Percentiles rank a stretch among this genome's conserved stretches.
phyloP scores from a whole-genome alignment of 2,113 vertebrate species.

The Lepus europaeus region DNA sequence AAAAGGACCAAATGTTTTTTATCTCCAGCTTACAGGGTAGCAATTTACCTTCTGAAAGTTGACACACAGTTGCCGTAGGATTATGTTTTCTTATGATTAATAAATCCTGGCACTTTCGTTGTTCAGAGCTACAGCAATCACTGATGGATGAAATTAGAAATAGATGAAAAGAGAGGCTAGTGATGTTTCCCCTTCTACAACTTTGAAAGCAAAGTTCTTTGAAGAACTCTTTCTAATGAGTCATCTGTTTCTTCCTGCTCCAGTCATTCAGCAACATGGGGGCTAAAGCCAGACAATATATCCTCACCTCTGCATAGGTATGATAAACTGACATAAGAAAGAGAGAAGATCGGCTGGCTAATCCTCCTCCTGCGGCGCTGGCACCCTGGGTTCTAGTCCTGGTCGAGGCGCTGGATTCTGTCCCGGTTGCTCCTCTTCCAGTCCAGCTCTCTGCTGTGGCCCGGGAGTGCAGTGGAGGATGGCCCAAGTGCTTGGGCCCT shows the following conservation, averaged over 20 bases:
- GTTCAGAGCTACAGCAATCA: background rate
- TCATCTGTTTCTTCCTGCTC: background rate
- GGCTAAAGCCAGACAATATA: background rate
- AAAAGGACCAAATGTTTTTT: background rate
- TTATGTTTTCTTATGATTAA: background rate
- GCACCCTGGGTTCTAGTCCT: no score
- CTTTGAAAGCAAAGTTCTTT: background rate
- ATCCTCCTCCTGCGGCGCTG: no score
- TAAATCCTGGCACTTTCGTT: background rate
- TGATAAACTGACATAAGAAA: background rate
- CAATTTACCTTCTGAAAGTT: background rate
- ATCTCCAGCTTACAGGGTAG: background rate
- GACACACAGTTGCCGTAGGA: background rate
- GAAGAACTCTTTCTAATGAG: background rate
- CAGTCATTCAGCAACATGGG: background rate
- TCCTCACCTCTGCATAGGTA: background rate
- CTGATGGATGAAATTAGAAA: slow-evolving; percentile 13
- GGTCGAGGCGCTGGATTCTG: no score
- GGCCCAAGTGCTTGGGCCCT: no score
- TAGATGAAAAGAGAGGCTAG: background rate
- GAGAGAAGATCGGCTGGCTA: background rate
- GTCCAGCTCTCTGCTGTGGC: no score
- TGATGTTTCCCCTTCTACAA: background rate
- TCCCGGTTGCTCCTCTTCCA: no score
- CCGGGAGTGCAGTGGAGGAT: no score